Base-by-base conservation (phyloP, 1,140 invertebrate genomes). In the Hydropsyche tenuis region DNA sequence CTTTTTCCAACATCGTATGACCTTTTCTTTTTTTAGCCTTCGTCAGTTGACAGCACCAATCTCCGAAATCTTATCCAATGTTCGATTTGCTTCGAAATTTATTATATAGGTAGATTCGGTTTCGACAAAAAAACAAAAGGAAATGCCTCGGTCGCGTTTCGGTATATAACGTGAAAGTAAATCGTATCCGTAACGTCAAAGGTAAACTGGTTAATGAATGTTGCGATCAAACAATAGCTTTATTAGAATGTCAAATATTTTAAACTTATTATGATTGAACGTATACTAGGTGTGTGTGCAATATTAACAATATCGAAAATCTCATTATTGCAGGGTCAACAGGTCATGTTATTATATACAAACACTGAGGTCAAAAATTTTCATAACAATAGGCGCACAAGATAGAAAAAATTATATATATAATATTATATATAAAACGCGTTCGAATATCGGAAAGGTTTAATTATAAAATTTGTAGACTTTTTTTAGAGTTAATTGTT, bases 1-100 rank as follows among this genome's bases (percentile, higher is more conserved):
- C 56, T 22, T 60, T 60, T 60, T 14, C 56, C 11, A 60, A 12
- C 22, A 22, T 11, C n/a, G 1, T 60, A 9, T 60, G 56, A 60
- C 56, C 56, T 60, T 60, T 56, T 60, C 23, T 5, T 25, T 25
- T 53, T 25, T 60, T 60, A 60, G 22, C 56, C 56, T 60, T 60
- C 56, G 22, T 7, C 7, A 12, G 56, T 60, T 60, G 56, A 60
- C 56, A 60, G 56, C 56, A 2, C 6, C 51, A 37, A 37, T 37
- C 3, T 3, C 30, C 30, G 9, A 37, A 37, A 37, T 37, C 30
- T 3, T 4, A 9, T 37, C 9, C 30, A 9, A 37, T 37, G 30
- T 37, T 37, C 30, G 30, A 37, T 37, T 37, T 9, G 30, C 30
- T 3, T 37, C 30, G 3, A 37, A 37, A 37, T 4, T 4, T 37